Percentiles rank a stretch among this genome's conserved stretches.
Conservation (phyloP, 1,140 invertebrate genomes). For the Rhagoletis zephyria region DNA sequence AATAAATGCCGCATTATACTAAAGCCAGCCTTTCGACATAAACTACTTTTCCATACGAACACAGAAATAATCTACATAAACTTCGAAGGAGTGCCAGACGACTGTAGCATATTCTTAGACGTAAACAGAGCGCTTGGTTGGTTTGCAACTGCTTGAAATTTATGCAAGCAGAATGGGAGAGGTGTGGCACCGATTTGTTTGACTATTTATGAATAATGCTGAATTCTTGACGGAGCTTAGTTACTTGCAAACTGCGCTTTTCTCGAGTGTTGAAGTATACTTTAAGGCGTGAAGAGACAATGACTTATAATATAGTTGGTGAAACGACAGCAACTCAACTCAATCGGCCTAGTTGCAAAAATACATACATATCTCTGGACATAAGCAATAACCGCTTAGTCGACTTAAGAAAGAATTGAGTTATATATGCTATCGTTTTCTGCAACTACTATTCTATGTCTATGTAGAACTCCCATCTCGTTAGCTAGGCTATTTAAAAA, state of each 20-base stretch:
- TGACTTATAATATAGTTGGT: no score
- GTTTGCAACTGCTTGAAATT: background rate
- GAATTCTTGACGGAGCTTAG: background rate
- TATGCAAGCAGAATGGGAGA: background rate
- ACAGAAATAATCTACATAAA: no score
- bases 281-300: slow-evolving; percentile 1
- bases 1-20: no score
- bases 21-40: no score
- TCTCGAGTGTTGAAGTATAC: background rate
- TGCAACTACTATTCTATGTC: no score
- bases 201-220: background rate
- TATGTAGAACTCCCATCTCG: no score
- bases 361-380: background rate
- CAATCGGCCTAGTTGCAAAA: background rate
- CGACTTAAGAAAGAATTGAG: no score
- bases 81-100: background rate
- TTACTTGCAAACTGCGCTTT: background rate
- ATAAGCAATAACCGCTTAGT: no score
- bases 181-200: background rate
- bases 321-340: background rate
- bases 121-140: background rate
- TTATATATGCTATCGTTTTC: no score
- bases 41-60: no score
- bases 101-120: background rate
- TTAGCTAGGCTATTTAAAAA: no score